phyloP scores from a whole-genome alignment of 2,888 invertebrate genomes.

The Himalopsyche japonica region DNA sequence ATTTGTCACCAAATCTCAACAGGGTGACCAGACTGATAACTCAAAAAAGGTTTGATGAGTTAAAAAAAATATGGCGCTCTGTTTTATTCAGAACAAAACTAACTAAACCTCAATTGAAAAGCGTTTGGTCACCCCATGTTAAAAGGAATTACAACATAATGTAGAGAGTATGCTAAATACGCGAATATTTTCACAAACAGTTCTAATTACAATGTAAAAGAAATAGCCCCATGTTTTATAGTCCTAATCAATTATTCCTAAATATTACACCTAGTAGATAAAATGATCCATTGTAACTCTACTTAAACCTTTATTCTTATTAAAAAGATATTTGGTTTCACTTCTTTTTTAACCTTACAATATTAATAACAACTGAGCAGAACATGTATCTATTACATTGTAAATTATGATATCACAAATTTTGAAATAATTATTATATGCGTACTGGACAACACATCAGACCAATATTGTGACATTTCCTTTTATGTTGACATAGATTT shows the following conservation, averaged over 20 bases:
- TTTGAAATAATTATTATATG: background rate
- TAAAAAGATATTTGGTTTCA: slow-evolving; percentile 13
- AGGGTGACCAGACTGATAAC: background rate
- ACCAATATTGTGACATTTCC: background rate
- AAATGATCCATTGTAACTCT: background rate
- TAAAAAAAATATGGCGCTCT: too few relatives aligned
- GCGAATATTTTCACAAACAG: background rate
- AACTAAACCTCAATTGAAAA: too few relatives aligned
- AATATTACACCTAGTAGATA: background rate
- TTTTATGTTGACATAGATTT: background rate
- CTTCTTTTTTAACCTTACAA: background rate
- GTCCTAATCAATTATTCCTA: background rate
- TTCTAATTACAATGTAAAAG: background rate
- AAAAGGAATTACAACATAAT: background rate
- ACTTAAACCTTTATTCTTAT: slow-evolving; percentile 7
- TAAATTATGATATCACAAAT: background rate
- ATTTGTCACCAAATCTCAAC: background rate
- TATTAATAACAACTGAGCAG: background rate
- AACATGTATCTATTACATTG: background rate
- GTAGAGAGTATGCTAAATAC: background rate
- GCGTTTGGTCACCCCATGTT: background rate
- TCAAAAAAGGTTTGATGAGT: too few relatives aligned
- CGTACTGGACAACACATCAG: background rate
- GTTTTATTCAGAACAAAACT: too few relatives aligned
- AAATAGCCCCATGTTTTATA: background rate